Evolutionary conservation across 2,797 vertebrate species (phyloP), one percentile per base, ranked within the genome.

Genomic region (Parotocinclus haroldoi): DNA sequence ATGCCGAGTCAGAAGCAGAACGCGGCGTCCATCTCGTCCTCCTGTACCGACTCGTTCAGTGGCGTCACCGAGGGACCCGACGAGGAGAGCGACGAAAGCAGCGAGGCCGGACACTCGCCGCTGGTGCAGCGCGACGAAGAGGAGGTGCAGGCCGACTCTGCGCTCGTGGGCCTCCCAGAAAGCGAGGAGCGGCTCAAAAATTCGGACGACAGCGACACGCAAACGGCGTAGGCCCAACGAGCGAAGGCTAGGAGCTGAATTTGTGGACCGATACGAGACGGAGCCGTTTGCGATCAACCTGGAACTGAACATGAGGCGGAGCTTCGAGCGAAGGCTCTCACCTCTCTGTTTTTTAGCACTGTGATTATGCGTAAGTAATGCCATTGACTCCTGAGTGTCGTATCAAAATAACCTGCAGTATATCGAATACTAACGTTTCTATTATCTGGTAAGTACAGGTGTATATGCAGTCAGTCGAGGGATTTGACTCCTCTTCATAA

Each of bases 71-170:
- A 73, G 71, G 72, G 76, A 11, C 80, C 66, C 1, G 83, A 81
- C 1, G 81, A 79, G 51, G 74, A 83, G 11, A 83, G 81, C 10
- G 74, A 38, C 10, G 87, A 89, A 38, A 81, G 81, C 17, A 90
- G 91, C 60, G 80, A 75, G 14, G 61, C 74, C 0, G 75, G 79
- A 0, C 88, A 90, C 3, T 84, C 86, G 0, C 94, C 90, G 0
- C 42, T 91, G 3, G 80, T 98, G 8, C 94, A 98, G 81, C 92
- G 91, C 0, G 96, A 98, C 0, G 96, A 98, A 66, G 96, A 99
- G 63, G 95, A 96, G 3, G 83, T 98, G 17, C 92, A 94, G 49
- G 90, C 84, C 7, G 95, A 99, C 82, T 89, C 83, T 16, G 88
- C 87, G 7, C 83, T 96, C 42, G 82, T 85, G 52, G 88, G 77